These are phyloP conservation scores for Eudyptes chrysolophus DNA, from an alignment of 2,113 vertebrate genomes.

Conservation along the genomic window DNA sequence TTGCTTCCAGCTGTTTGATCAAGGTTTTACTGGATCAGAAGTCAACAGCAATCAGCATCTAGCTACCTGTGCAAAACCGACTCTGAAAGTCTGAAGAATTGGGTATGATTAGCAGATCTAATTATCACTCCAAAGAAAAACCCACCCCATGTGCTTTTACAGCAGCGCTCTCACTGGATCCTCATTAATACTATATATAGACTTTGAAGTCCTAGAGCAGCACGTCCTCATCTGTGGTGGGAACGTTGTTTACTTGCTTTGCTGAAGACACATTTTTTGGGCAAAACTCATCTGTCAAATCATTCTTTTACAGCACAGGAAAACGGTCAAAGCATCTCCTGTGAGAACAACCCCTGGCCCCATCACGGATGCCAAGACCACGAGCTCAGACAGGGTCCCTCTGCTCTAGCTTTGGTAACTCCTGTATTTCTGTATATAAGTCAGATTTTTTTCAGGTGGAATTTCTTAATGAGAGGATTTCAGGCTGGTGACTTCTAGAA, in stretches of 20 bases:
- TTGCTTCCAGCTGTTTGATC: slow-evolving; percentile 73
- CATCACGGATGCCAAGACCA: rapidly evolving
- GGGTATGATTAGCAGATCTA: slow-evolving; percentile 7
- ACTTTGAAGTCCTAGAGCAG: not conserved
- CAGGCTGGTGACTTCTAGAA: not conserved
- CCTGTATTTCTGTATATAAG: not conserved
- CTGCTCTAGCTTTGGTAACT: not conserved
- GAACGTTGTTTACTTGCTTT: not conserved
- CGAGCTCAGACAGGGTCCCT: not conserved
- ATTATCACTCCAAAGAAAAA: not conserved
- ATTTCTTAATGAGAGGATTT: not conserved
- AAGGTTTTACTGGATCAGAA: slow-evolving; percentile 42
- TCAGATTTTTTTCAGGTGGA: not conserved
- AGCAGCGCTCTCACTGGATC: not conserved
- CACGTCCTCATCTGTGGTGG: not conserved
- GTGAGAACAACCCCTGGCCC: not conserved
- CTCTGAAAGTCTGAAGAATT: slow-evolving; percentile 14
- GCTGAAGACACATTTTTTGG: rapidly evolving
- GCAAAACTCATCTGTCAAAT: not conserved
- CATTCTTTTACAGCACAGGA: not conserved
- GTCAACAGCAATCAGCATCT: slow-evolving; percentile 65
- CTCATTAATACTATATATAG: rapidly evolving
- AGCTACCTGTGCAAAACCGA: slow-evolving; percentile 59
- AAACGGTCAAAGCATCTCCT: not conserved
- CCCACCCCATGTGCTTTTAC: not conserved